Evolutionary conservation across 2,113 vertebrate species (phyloP).

Genomic region (Gracilinanus agilis): DNA sequence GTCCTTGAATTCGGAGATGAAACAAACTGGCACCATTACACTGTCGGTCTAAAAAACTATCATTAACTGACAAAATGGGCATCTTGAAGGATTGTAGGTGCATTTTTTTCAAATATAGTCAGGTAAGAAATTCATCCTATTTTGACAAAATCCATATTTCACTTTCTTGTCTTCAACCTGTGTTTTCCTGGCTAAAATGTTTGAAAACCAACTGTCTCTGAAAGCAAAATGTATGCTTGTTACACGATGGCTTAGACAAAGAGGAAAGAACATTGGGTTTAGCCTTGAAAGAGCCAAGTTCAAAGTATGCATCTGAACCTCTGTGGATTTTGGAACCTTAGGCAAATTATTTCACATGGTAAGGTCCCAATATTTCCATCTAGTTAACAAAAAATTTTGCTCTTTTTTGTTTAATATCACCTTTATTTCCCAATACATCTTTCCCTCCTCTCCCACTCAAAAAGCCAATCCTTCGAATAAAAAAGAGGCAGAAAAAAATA

Average conservation of each 20-base stretch:
- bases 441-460: neutral
- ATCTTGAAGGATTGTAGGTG: neutral
- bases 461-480: neutral
- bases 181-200: neutral
- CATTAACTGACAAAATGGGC: neutral
- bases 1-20: neutral
- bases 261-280: neutral
- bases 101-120: neutral
- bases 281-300: neutral
- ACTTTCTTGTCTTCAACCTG: neutral
- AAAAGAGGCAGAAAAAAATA: neutral
- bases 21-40: neutral
- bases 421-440: neutral
- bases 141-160: neutral
- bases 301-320: neutral
- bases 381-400: neutral
- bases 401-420: neutral
- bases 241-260: neutral
- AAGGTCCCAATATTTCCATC: neutral
- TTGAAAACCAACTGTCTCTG: neutral
- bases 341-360: neutral
- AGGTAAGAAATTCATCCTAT: neutral
- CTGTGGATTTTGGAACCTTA: neutral
- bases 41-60: neutral
- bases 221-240: neutral